Evolutionary conservation across 1,140 invertebrate genomes (phyloP).

Genomic region (Physella acuta): DNA sequence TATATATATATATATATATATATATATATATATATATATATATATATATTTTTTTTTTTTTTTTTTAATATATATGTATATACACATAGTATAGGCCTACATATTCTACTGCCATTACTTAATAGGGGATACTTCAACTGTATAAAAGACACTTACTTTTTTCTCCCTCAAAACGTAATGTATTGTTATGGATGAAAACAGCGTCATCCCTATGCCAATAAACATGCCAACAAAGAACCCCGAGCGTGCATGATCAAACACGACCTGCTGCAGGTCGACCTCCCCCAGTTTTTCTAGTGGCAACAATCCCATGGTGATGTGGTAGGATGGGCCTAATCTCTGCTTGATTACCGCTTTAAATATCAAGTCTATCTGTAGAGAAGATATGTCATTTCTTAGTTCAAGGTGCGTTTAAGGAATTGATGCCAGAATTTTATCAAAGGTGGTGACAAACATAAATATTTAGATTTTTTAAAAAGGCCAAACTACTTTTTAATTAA

Average conservation of each 20-base stretch:
- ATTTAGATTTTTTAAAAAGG: no score
- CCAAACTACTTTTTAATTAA: no score
- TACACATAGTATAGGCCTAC: no score
- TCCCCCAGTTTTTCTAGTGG: slow-evolving; percentile 6
- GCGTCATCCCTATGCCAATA: slow-evolving; percentile 8
- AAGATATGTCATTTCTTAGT: background rate
- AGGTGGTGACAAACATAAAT: no score
- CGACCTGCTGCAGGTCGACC: background rate
- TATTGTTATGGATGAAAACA: slow-evolving; percentile 2
- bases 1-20: no score
- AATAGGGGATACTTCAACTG: no score
- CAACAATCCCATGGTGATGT: background rate
- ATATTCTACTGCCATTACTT: no score
- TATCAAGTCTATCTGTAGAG: slow-evolving; percentile 6
- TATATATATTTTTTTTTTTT: no score
- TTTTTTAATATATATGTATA: no score
- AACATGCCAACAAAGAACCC: slow-evolving; percentile 21
- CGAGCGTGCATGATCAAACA: slow-evolving; percentile 4
- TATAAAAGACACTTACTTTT: slow-evolving; percentile 4
- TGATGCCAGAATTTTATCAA: no score
- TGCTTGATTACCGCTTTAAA: background rate
- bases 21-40: no score
- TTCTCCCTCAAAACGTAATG: slow-evolving; percentile 15
- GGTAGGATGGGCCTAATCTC: background rate
- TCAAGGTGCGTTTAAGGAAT: no score